Conservation (phyloP, 2,113 vertebrate species). For the Dissostichus mawsoni region DNA sequence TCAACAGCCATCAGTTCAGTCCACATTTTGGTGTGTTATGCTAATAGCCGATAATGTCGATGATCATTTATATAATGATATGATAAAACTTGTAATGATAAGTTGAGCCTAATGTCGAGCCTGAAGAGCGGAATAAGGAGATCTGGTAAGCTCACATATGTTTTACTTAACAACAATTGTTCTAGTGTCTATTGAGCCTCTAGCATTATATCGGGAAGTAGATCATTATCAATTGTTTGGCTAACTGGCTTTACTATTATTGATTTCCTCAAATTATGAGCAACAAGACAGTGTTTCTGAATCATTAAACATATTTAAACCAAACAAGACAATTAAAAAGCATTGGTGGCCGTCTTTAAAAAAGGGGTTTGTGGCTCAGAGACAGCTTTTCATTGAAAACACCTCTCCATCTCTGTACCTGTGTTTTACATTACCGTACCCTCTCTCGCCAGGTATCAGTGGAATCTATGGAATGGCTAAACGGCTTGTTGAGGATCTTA, state of each 20-base stretch:
- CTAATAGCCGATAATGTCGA: background rate
- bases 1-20: too few species aligned
- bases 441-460: conserved; percentile 14
- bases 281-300: background rate
- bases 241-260: background rate
- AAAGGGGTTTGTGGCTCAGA: background rate
- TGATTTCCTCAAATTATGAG: background rate
- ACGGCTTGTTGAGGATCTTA: conserved; percentile 15
- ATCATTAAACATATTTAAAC: background rate
- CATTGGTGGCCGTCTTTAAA: background rate
- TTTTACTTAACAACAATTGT: background rate
- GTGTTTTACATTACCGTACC: background rate
- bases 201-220: background rate
- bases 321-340: background rate
- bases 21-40: background rate
- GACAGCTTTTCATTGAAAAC: background rate
- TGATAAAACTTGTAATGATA: too few species aligned
- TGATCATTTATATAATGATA: too few species aligned
- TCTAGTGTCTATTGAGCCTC: background rate
- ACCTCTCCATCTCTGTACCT: background rate
- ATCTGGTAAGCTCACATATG: background rate
- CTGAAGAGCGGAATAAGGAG: background rate
- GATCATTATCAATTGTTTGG: background rate
- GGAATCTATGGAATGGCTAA: conserved; percentile 61
- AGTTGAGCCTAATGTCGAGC: background rate